Evolutionary conservation across 2,888 invertebrate genomes (phyloP).

Genomic region (Scaeva pyrastri): DNA sequence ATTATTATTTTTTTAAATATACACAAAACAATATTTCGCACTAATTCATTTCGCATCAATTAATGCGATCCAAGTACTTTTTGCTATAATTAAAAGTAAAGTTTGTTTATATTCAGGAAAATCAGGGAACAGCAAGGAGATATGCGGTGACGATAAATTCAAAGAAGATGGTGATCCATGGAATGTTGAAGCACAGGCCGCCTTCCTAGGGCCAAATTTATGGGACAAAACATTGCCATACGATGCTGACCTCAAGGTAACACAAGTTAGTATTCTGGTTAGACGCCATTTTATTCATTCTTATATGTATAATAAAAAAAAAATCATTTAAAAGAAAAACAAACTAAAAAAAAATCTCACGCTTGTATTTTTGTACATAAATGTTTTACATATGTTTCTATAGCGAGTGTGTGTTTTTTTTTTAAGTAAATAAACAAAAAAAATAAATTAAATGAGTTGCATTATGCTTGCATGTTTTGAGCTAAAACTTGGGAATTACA

Average conservation of each 20-base stretch:
- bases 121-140: conserved; percentile 85
- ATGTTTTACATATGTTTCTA: conserved; percentile 20
- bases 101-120: conserved; percentile 85
- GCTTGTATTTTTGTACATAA: conserved; percentile 29
- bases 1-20: neutral
- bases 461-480: conserved; percentile 58
- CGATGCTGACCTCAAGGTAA: conserved; percentile 98
- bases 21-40: conserved; percentile 51
- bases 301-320: conserved; percentile 23
- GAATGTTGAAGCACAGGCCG: conserved; percentile 96
- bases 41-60: conserved; percentile 65
- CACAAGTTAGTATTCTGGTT: conserved; percentile 86
- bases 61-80: conserved; percentile 63
- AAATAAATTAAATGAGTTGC: conserved; percentile 16
- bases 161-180: conserved; percentile 94
- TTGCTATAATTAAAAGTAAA: conserved; percentile 77
- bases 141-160: conserved; percentile 86
- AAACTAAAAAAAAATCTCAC: conserved; percentile 59
- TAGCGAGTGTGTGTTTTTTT: conserved; percentile 36
- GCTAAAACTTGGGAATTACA: conserved; percentile 38
- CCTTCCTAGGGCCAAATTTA: conserved; percentile 97
- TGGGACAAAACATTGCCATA: conserved; percentile 97
- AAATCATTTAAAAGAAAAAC: no score
- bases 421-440: conserved; percentile 16
- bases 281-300: conserved; percentile 66